Conservation (phyloP, 2,113 vertebrate genomes). For the Blennius ocellaris region DNA sequence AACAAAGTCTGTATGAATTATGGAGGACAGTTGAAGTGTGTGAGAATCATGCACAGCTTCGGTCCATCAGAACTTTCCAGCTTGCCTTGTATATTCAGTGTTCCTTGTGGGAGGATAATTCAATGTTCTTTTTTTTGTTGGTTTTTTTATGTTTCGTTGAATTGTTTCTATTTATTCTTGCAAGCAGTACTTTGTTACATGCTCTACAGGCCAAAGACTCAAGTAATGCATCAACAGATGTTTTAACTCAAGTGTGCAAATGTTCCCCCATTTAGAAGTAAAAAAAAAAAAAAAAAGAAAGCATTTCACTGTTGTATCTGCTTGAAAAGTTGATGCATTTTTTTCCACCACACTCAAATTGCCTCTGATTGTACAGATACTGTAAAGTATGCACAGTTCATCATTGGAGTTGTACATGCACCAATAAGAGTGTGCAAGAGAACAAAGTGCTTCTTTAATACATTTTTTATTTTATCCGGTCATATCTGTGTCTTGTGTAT, state of each 20-base stretch:
- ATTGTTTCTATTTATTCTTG: constrained; percentile 71
- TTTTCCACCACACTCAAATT: background rate
- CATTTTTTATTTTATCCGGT: background rate
- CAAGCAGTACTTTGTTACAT: constrained; percentile 45
- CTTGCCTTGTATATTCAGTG: constrained; percentile 53
- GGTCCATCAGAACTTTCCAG: constrained; percentile 22
- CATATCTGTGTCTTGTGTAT: constrained; percentile 5
- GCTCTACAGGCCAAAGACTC: constrained; percentile 60
- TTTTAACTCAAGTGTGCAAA: background rate
- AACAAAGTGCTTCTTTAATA: constrained; percentile 43
- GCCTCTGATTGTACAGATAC: constrained; percentile 6
- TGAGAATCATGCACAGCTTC: constrained; percentile 34
- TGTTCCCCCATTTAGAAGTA: constrained; percentile 2
- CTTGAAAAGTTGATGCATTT: background rate
- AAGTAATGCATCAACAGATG: constrained; percentile 17
- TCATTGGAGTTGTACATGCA: constrained; percentile 11
- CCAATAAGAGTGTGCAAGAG: background rate
- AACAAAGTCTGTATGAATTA: constrained; percentile 33
- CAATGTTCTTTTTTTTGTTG: constrained; percentile 44
- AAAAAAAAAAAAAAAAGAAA: too few species aligned
- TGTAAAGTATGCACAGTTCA: constrained; percentile 2
- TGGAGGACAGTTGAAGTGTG: constrained; percentile 33
- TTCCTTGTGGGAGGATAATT: constrained; percentile 29
- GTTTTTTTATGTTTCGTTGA: constrained; percentile 6
- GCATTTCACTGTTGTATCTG: background rate